Base-by-base conservation (phyloP, 2,113 vertebrate genomes). In the Scomber scombrus region DNA sequence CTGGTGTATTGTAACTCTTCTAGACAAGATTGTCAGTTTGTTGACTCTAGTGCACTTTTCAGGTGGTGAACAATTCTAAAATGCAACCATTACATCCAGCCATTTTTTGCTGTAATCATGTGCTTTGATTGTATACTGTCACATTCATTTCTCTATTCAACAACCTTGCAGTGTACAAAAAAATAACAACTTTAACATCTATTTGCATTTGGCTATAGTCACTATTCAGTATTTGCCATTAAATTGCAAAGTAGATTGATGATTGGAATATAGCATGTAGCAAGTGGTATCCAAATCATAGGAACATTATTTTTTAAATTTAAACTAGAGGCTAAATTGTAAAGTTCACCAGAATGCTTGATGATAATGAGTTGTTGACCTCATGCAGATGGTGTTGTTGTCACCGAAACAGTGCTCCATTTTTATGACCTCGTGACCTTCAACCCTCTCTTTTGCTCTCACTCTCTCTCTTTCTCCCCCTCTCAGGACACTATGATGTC, bases 401-500 rank as follows among this genome's bases (percentile, higher is more conserved):
- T 61, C 71, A 51, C 57, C 23, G 8, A 45, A 45, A 23, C 23
- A 34, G 0, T 55, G 19, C 23, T 64, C 64, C 64, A 9, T 70
- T 66, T 64, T 51, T n/a, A 49, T 76, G 73, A 88, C 69, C 79
- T 67, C 51, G 3, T 84, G 78, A 86, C 79, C 76, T 83, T 76
- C 71, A 80, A 29, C 64, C 40, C 64, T 85, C 60, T 55, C 23
- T 45, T 55, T 45, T 1, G 57, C 18, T 19, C 23, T 26, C 56
- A 13, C n/a, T 49, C 62, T 8, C 21, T 29, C 19, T 43, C 46
- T 50, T n/a, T 14, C 65, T n/a, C 19, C 34, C 34, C 34, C 55
- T 61, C 70, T 46, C 31, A 47, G 84, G 78, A 88, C 16, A 40
- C 57, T 72, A 93, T 93, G 90, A 93, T 91, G 88, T 93, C 89